Percentiles rank a stretch among this genome's conserved stretches.
phyloP scores from a whole-genome alignment of 2,888 invertebrate genomes.

The Synergus gifuensis region DNA sequence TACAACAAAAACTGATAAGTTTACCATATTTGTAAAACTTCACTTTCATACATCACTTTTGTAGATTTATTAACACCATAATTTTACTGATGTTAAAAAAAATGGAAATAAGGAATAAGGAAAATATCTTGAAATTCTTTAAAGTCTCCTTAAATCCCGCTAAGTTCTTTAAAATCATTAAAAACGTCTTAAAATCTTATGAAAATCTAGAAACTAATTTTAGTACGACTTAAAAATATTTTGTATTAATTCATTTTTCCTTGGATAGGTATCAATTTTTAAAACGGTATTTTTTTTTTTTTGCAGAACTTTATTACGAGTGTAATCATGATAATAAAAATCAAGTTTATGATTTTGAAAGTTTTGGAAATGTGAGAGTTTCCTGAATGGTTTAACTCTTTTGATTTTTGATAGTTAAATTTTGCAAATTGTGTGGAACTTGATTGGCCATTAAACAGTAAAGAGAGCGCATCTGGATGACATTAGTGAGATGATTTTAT shows the following conservation, averaged over 20 bases:
- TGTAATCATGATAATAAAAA: not conserved
- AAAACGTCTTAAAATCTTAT: no score
- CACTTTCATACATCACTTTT: no score
- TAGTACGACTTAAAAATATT: not conserved
- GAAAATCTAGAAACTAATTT: not conserved
- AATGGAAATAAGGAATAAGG: not conserved
- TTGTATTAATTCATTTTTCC: not conserved
- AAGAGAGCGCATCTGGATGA: not conserved
- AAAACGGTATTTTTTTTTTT: not conserved
- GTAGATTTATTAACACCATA: no score
- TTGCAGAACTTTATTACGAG: not conserved
- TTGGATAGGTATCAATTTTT: not conserved
- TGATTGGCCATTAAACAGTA: not conserved
- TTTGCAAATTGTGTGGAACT: constrained; percentile 20
- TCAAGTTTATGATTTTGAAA: not conserved
- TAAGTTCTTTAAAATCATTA: no score
- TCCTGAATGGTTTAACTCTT: not conserved
- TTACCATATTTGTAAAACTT: no score
- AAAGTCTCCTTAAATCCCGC: no score
- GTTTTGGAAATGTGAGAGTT: not conserved
- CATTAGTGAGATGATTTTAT: constrained; percentile 49
- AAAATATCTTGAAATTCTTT: no score
- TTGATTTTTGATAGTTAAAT: not conserved
- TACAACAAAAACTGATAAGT: no score
- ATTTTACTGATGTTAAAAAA: no score